phyloP scores from a whole-genome alignment of 1,140 invertebrate genomes.

The Luehdorfia chinensis region DNA sequence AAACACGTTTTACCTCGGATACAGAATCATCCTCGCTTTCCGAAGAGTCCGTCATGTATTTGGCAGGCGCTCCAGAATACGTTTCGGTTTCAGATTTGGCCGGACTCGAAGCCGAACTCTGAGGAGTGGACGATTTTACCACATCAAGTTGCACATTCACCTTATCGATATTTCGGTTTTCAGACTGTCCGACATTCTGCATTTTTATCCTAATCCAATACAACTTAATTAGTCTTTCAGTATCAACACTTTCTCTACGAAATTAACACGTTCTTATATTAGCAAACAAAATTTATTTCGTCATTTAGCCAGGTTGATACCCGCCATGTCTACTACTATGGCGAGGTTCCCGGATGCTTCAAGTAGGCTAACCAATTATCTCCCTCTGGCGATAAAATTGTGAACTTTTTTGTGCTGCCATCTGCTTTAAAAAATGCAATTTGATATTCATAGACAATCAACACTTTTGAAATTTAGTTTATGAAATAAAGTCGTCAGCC shows the following conservation, averaged over 20 bases:
- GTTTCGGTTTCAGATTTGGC: slow-evolving; percentile 88
- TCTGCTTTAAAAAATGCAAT: slow-evolving; percentile 56
- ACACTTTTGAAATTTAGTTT: slow-evolving; percentile 23
- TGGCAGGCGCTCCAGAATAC: slow-evolving; percentile 85
- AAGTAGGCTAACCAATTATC: slow-evolving; percentile 76
- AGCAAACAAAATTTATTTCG: slow-evolving; percentile 78
- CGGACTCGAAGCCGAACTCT: slow-evolving; percentile 78
- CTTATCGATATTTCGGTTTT: slow-evolving; percentile 88
- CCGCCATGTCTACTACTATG: slow-evolving; percentile 84
- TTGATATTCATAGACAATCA: slow-evolving; percentile 32
- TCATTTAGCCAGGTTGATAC: slow-evolving; percentile 84
- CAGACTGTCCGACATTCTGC: slow-evolving; percentile 92
- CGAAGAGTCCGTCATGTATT: slow-evolving; percentile 92
- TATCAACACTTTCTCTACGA: slow-evolving; percentile 76
- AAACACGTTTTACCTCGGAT: slow-evolving; percentile 87
- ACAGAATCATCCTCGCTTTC: slow-evolving; percentile 95
- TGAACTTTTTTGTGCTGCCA: slow-evolving; percentile 61
- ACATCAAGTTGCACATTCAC: slow-evolving; percentile 78
- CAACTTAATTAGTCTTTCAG: slow-evolving; percentile 75
- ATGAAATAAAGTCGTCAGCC: slow-evolving; percentile 2
- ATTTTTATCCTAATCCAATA: slow-evolving; percentile 87
- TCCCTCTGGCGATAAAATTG: slow-evolving; percentile 64
- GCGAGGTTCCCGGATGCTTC: slow-evolving; percentile 78
- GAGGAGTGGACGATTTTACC: slow-evolving; percentile 77
- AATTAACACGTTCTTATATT: slow-evolving; percentile 76